Evolutionary conservation across 2,113 vertebrate genomes (phyloP).

Genomic region (Furnarius figulus): DNA sequence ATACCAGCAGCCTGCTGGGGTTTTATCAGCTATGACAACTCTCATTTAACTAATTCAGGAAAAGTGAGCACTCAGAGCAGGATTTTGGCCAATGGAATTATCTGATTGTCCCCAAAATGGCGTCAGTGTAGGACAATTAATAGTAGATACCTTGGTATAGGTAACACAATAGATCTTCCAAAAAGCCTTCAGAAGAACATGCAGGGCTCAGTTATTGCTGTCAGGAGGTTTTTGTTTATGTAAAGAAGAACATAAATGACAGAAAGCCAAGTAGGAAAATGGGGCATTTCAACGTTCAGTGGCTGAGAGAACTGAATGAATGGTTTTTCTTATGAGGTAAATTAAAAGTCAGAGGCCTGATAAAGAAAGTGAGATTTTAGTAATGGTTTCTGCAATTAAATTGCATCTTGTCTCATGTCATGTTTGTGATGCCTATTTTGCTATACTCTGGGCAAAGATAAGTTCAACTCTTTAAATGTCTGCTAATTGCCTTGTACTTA

Average conservation of each 20-base stretch:
- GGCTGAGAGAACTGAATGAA: not conserved
- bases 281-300: rapidly evolving
- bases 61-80: not conserved
- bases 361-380: not conserved
- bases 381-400: not conserved
- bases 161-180: not conserved
- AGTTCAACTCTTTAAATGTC: not conserved
- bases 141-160: not conserved
- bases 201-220: not conserved
- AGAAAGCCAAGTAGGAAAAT: not conserved
- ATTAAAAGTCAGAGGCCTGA: not conserved
- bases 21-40: not conserved
- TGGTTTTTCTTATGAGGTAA: not conserved
- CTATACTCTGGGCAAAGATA: not conserved
- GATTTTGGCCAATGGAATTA: not conserved
- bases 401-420: not conserved
- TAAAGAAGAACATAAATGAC: not conserved
- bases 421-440: not conserved
- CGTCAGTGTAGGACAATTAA: not conserved
- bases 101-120: not conserved
- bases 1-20: not conserved
- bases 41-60: not conserved
- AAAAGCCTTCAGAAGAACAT: not conserved
- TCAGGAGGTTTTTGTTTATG: not conserved
- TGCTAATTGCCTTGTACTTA: not conserved